These are phyloP conservation scores for Oreocharis arfaki DNA, from an alignment of 2,113 vertebrate genomes.

Conservation along the genomic window DNA sequence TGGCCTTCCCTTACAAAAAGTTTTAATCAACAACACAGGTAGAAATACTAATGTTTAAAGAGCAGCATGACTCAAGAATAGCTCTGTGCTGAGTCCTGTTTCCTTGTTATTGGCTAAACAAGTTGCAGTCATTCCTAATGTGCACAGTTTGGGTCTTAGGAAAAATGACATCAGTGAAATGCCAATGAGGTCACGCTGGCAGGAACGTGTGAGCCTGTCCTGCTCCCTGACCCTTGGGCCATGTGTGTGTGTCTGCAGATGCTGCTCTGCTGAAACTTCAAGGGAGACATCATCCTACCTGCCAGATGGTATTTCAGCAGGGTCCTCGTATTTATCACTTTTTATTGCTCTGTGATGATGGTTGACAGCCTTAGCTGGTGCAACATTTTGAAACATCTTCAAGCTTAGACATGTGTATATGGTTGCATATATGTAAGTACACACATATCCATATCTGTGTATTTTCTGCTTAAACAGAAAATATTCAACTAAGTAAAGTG, in stretches of 20 bases:
- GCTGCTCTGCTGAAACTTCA: conserved; percentile 11
- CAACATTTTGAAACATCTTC: neutral
- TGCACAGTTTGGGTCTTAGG: neutral
- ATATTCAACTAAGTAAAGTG: neutral
- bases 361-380: neutral
- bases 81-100: neutral
- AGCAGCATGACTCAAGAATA: neutral
- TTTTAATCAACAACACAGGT: neutral
- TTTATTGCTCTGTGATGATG: neutral
- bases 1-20: neutral
- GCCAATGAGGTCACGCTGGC: neutral
- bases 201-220: neutral
- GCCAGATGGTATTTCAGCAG: conserved; percentile 41
- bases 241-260: neutral
- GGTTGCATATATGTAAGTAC: neutral
- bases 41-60: neutral
- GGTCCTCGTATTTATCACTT: neutral
- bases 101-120: neutral
- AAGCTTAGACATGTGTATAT: neutral
- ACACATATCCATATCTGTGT: rapidly evolving
- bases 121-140: neutral
- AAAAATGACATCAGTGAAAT: conserved; percentile 2
- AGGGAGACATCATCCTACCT: conserved; percentile 15
- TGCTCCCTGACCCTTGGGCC: neutral
- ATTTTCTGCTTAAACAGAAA: neutral